These are phyloP conservation scores for Cryptus viduatorius DNA, from an alignment of 2,888 invertebrate genomes.

Conservation along the genomic window DNA sequence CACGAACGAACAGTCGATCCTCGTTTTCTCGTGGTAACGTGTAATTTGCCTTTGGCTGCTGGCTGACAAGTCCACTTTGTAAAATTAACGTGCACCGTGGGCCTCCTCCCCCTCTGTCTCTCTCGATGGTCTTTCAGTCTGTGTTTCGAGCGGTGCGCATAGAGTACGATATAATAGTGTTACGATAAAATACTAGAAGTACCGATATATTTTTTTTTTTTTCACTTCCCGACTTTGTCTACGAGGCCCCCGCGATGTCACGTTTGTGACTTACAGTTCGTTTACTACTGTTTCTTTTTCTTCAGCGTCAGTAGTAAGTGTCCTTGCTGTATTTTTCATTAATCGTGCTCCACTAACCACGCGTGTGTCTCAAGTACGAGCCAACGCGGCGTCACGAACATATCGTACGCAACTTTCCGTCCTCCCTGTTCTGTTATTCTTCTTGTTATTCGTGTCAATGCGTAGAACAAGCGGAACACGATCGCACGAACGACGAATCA, in stretches of 20 bases:
- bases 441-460: conserved; percentile 36
- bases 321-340: conserved; percentile 5
- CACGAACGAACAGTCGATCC: conserved; percentile 47
- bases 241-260: background rate
- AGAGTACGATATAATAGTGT: background rate
- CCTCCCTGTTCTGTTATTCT: conserved; percentile 11
- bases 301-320: background rate
- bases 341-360: conserved; percentile 57
- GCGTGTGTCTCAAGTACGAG: conserved; percentile 18
- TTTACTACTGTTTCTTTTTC: background rate
- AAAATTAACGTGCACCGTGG: conserved; percentile 58
- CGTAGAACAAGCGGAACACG: conserved; percentile 4
- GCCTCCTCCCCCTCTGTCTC: conserved; percentile 27
- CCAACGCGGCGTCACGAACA: conserved; percentile 37
- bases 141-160: conserved; percentile 7
- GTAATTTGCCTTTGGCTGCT: conserved; percentile 62
- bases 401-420: conserved; percentile 12
- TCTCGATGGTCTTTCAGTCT: conserved; percentile 29
- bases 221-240: background rate
- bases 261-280: conserved; percentile 37
- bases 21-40: conserved; percentile 55
- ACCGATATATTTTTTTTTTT: background rate
- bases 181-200: conserved; percentile 4
- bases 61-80: conserved; percentile 67
- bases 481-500: conserved; percentile 1